Base-by-base conservation (phyloP, 2,888 invertebrate species). In the Chrysodeixis includens region DNA sequence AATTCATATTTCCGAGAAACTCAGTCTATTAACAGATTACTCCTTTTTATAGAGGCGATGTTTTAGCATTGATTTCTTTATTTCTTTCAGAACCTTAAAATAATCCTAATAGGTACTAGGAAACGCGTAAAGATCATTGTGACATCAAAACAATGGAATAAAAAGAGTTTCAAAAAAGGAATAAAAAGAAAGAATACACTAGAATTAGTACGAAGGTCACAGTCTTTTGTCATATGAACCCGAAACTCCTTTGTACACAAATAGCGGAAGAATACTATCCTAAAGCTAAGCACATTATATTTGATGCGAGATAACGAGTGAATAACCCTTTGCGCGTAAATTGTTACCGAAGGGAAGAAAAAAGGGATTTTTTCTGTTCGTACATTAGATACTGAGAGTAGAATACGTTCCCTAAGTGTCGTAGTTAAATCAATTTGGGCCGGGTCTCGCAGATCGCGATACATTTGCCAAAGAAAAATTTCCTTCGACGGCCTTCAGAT, bases 351-450 rank as follows among this genome's bases (percentile, higher is more conserved):
- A 76, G 73, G 69, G 78, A 76, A 69, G 56, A 18, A 53, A 26
- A 62, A 71, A 71, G 73, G 61, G 64, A 66, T 73, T 62, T 51
- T 71, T 74, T 76, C 30, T 65, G 62, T 62, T 72, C 46, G 60
- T 66, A 69, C 69, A 75, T 79, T 78, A 79, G 68, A 69, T 70
- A 72, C 75, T 75, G 71, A 80, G 82, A 83, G 80, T 77, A 79
- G 83, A 83, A 81, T 82, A 85, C 79, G 77, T 80, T 83, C 77
- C 56, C 56, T 63, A 69, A 78, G 74, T 70, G 76, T 69, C 71
- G 75, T 81, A 83, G 84, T 87, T 89, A 87, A 90, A 89, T 90
- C 89, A 89, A 90, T 91, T 91, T 87, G 75, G 78, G 71, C 40
- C 61, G 88, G 88, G 85, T 86, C 86, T 54, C 69, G 69, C 62